These are phyloP conservation scores for Gadopsis bispinosus DNA, from an alignment of 2,797 vertebrate species.

Conservation along the genomic window DNA sequence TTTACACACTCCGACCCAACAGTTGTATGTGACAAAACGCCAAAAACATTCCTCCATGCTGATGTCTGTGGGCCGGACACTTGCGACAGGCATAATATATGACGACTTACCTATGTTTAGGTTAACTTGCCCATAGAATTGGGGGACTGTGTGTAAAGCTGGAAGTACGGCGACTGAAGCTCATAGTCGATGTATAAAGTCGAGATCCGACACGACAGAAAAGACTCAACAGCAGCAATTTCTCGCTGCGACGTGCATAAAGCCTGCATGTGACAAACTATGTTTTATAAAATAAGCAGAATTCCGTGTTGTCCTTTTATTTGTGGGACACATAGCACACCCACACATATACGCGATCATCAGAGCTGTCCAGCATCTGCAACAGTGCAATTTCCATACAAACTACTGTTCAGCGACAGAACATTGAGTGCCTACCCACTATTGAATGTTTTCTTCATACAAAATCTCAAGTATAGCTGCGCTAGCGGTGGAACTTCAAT, in stretches of 20 bases:
- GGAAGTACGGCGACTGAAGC: neutral
- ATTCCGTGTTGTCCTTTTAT: neutral
- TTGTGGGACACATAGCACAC: neutral
- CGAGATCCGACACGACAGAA: neutral
- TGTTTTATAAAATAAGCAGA: neutral
- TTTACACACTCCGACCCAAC: conserved; percentile 35
- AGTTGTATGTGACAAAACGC: conserved; percentile 45
- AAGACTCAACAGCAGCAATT: neutral
- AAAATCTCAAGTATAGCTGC: neutral
- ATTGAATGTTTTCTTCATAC: neutral
- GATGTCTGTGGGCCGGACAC: neutral
- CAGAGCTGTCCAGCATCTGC: neutral
- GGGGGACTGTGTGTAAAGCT: neutral
- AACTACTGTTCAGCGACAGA: neutral
- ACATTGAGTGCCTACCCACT: neutral
- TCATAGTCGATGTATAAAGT: no score
- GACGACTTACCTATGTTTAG: neutral
- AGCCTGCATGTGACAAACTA: neutral
- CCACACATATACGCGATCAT: neutral
- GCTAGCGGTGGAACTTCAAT: neutral
- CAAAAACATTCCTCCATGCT: conserved; percentile 23
- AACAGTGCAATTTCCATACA: neutral
- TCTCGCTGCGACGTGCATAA: neutral
- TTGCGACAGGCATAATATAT: neutral
- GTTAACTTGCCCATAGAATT: no score